Evolutionary conservation across 2,113 vertebrate genomes (phyloP), one percentile per base, ranked within the genome.

Genomic region (Arenaria interpres): DNA sequence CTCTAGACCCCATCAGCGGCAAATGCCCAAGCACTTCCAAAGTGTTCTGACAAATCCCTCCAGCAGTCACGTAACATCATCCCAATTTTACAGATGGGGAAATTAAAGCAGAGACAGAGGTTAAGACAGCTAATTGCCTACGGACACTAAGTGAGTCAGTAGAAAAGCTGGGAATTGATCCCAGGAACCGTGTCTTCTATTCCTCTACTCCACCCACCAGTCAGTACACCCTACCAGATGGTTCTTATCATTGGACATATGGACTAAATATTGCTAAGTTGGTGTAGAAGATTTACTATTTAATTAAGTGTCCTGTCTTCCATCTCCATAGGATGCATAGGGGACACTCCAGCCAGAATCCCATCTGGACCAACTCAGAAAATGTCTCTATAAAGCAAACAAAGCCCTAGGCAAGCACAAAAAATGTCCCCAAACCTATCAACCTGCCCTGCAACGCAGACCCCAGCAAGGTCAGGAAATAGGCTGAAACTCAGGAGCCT

Each of bases 191-290:
- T 79, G 84, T 89, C 96, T 96, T 94, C 90, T 84, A 95, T 91
- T 96, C 74, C 71, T 78, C 63, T 79, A 67, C 94, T 94, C 92
- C 93, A 96, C 96, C 94, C 93, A 96, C 93, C 59, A 97, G 90
- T 15, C 84, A 79, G 84, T 59, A 93, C 84, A 56, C 69, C 91
- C 88, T 77, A 85, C 62, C 94, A 97, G 94, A 97, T 96, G 94
- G 95, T 96, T 96, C 87, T 83, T 94, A 96, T 95, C 96, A 92
- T 87, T 89, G 95, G 93, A 93, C 95, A 95, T 92, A 97, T 94
- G 95, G 95, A 95, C 86, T 78, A 96, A 96, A 96, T 94, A 95
- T 90, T 96, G 88, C 80, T 96, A 95, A 94, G 21, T 4, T 91
- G 71, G 62, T 95, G 87, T 73, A 85, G 89, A 95, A 85, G 66